Evolutionary conservation across 1,140 invertebrate genomes (phyloP), one percentile per base, ranked within the genome.

Genomic region (Oreohelix idahoensis): DNA sequence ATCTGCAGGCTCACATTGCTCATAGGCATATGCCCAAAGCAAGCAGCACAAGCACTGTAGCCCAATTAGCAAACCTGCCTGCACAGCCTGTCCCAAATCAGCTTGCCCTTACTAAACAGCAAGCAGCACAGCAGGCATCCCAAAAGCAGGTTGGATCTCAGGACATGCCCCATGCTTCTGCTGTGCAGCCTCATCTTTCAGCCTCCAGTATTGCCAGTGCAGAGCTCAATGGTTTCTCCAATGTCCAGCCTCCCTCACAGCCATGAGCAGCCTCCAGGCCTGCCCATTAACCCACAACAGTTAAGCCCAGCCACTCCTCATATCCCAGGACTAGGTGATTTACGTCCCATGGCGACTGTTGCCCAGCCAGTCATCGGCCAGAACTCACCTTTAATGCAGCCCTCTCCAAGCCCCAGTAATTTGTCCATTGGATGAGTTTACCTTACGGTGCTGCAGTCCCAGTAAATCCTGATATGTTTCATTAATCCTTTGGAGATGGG

Each of bases 1-100:
- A 96, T 93, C 92, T 96, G 35, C 97, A 98, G 94, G 97, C 97
- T 20, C 97, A 98, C 90, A 97, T 98, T 86, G 97, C 97, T 91
- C 97, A 98, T 92, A 94, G 97, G 20, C 97, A 98, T 74, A 20
- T 58, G n/a, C 51, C 63, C 49, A 82, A 79, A 32, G 10, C 71
- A 78, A 63, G 63, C 81, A 11, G 51, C 80, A 36, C 58, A 66
- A 63, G 39, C 78, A 35, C 75, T 49, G 35, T 53, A 53, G 29
- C 83, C 78, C 58, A 75, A 75, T 38, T 35, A 39, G 20, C 53
- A n/a, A 70, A 15, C 74, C 83, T 35, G n/a, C 45, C n/a, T 38
- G 53, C 49, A 39, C 63, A 80, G 45, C 63, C 35, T 32, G 36
- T 42, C 35, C 70, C 26, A 1, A 77, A 49, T 17, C 79, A 81